Evolutionary conservation across 2,113 vertebrate species (phyloP).

Genomic region (Brevimyrus niger): DNA sequence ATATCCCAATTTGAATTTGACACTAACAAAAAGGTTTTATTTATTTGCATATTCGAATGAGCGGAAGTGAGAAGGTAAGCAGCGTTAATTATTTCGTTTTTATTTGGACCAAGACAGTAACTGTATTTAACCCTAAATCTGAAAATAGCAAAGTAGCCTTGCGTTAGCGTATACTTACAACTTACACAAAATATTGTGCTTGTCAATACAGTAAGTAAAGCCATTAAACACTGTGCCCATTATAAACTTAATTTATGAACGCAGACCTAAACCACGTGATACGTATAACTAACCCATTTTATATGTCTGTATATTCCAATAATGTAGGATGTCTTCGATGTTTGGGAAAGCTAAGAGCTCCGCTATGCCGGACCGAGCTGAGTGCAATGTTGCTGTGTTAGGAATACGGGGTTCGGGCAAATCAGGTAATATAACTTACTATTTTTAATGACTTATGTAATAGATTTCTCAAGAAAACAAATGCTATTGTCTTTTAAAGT

Average conservation of each 20-base stretch:
- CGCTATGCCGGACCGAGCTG: slow-evolving; percentile 48
- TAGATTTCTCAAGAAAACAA: neutral
- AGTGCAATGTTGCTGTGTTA: slow-evolving; percentile 75
- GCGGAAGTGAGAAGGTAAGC: neutral
- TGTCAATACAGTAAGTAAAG: neutral
- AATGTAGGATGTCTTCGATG: slow-evolving; percentile 23
- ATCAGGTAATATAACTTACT: slow-evolving; percentile 61
- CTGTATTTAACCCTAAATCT: neutral
- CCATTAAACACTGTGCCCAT: neutral
- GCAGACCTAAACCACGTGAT: neutral
- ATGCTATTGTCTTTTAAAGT: no score
- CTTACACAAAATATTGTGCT: neutral
- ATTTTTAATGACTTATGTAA: neutral
- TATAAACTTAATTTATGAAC: neutral
- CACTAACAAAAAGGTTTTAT: neutral
- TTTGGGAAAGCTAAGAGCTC: slow-evolving; percentile 68
- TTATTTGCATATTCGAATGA: neutral
- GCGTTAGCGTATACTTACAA: neutral
- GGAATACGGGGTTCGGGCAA: slow-evolving; percentile 75
- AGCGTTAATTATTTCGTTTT: neutral
- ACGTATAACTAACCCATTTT: neutral
- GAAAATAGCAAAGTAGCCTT: neutral
- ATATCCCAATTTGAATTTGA: neutral
- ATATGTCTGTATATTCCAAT: neutral
- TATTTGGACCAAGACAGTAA: neutral